Evolutionary conservation across 2,113 vertebrate genomes (phyloP).

Genomic region (Butorides virescens): DNA sequence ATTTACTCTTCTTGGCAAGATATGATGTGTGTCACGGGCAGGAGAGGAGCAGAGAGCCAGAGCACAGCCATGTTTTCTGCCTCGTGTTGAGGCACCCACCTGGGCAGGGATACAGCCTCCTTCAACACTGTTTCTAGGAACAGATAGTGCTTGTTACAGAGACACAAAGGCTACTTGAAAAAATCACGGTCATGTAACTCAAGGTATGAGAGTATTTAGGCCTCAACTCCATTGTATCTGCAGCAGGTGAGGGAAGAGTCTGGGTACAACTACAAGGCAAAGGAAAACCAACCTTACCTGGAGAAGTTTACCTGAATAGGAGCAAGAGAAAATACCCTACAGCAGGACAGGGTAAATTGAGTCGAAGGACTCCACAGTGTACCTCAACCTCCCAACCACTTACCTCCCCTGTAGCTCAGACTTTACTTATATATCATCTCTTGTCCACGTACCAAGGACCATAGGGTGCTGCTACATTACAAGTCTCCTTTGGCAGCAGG

Average conservation of each 20-base stretch:
- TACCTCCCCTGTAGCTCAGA: not conserved
- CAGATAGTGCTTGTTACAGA: not conserved
- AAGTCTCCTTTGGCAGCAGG: not conserved
- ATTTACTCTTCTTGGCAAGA: not conserved
- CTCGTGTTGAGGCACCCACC: not conserved
- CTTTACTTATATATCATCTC: not conserved
- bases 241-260: not conserved
- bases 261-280: not conserved
- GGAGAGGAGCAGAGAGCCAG: fast-evolving
- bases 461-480: fast-evolving
- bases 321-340: not conserved
- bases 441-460: fast-evolving
- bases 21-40: not conserved
- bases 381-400: not conserved
- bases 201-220: not conserved
- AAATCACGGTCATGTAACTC: not conserved
- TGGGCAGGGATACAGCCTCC: not conserved
- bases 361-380: not conserved
- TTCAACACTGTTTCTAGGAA: not conserved
- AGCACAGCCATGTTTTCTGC: not conserved
- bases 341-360: not conserved
- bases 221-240: not conserved
- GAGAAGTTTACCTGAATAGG: not conserved
- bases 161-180: not conserved
- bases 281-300: not conserved